Percentiles rank a stretch among this genome's conserved stretches.
These are phyloP conservation scores for Oikopleura dioica DNA, from an alignment of 23 tunicate genomes.

Conservation along the genomic window DNA sequence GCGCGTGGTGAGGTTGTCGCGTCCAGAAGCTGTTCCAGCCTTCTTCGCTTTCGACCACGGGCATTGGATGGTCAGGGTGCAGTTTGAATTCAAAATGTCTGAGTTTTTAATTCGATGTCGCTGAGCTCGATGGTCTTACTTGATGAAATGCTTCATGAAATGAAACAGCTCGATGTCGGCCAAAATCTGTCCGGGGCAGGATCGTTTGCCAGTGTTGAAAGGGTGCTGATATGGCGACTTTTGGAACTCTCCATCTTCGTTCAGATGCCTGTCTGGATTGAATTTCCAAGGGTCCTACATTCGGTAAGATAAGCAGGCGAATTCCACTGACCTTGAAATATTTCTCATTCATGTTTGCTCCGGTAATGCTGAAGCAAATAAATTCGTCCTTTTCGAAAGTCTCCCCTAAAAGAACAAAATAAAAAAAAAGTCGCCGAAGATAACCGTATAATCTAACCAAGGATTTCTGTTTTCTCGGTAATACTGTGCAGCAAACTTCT, in stretches of 20 bases:
- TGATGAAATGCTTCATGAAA: not conserved
- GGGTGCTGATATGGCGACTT: conserved; percentile 19
- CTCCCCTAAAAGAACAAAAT: no score
- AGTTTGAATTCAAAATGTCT: not conserved
- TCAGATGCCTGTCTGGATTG: conserved; percentile 27
- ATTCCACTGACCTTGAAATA: no score
- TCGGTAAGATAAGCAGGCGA: no score
- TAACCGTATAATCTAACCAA: not conserved
- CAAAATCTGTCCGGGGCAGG: conserved; percentile 30
- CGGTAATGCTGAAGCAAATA: not conserved
- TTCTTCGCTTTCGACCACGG: not conserved
- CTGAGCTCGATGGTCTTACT: not conserved
- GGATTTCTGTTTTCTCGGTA: not conserved
- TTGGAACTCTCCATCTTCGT: conserved; percentile 23
- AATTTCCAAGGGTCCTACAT: conserved; percentile 32
- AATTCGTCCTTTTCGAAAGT: not conserved
- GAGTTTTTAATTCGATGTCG: not conserved
- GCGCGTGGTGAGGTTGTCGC: not conserved
- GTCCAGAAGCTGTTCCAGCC: not conserved
- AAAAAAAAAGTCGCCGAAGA: no score
- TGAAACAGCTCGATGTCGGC: conserved; percentile 38
- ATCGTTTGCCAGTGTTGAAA: conserved; percentile 27
- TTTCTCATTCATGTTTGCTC: not conserved
- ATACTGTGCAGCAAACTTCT: not conserved
- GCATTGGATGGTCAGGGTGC: not conserved